Conservation (phyloP, 2,888 invertebrate species). For the Dyspetes luteomarginatus region DNA sequence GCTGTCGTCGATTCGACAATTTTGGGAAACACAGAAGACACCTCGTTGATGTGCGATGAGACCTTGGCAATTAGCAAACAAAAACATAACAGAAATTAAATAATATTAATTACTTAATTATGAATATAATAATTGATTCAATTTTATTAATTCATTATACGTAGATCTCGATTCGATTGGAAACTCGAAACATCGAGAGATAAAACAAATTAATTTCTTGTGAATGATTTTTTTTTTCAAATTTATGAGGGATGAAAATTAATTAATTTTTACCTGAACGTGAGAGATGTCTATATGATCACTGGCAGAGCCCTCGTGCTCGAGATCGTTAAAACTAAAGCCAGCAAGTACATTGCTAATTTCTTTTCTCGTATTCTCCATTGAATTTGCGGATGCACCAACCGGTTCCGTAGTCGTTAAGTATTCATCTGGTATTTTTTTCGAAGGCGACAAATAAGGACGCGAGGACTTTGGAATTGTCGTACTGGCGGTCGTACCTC, state of each 20-base stretch:
- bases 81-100: background rate
- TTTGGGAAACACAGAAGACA: conserved; percentile 73
- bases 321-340: conserved; percentile 76
- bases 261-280: conserved; percentile 64
- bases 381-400: conserved; percentile 49
- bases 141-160: no score
- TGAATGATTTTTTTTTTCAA: background rate
- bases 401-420: conserved; percentile 85
- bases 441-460: conserved; percentile 86
- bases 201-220: background rate
- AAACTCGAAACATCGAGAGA: no score
- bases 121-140: background rate
- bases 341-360: conserved; percentile 69
- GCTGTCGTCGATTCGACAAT: conserved; percentile 52
- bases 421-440: conserved; percentile 91
- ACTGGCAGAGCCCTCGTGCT: conserved; percentile 73
- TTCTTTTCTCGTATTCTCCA: conserved; percentile 54
- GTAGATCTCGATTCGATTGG: no score
- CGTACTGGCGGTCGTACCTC: conserved; percentile 74
- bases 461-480: conserved; percentile 75
- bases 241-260: no score
- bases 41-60: conserved; percentile 51
- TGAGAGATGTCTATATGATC: conserved; percentile 67
- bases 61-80: conserved; percentile 14
- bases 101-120: background rate